A percentile compares a stretch with the other conserved stretches of the same genome.
Evolutionary conservation across 2,797 vertebrate species (phyloP).

Genomic region (Synanceia verrucosa): DNA sequence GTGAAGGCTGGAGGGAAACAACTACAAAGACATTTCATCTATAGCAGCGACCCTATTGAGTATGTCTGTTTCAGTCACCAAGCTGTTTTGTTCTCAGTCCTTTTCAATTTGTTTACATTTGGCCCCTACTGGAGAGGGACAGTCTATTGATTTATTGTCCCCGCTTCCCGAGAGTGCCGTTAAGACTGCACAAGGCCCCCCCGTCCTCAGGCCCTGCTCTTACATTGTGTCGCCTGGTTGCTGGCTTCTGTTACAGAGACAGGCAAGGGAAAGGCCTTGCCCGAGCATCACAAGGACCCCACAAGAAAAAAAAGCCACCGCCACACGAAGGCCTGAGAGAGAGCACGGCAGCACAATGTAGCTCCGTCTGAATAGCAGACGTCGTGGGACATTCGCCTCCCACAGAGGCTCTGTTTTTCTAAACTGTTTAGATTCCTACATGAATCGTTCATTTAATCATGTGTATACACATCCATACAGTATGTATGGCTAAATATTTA

Average conservation of each 20-base stretch:
- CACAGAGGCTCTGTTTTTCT: constrained; percentile 27
- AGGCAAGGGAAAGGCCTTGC: constrained; percentile 55
- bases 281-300: constrained; percentile 58
- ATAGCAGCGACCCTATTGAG: constrained; percentile 70
- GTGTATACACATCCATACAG: background rate
- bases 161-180: constrained; percentile 73
- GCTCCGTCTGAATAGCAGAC: constrained; percentile 56
- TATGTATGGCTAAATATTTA: background rate
- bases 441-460: constrained; percentile 5
- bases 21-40: constrained; percentile 68
- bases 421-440: background rate
- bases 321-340: constrained; percentile 52
- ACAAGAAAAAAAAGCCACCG: constrained; percentile 44
- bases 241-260: constrained; percentile 65
- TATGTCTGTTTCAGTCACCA: constrained; percentile 77
- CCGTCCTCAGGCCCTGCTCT: constrained; percentile 59
- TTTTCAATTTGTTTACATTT: constrained; percentile 85
- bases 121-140: constrained; percentile 79
- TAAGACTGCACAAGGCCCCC: constrained; percentile 59
- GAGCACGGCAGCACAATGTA: constrained; percentile 49
- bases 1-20: constrained; percentile 54
- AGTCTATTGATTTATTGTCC: constrained; percentile 83
- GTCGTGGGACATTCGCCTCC: constrained; percentile 57
- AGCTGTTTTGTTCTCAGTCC: constrained; percentile 78
- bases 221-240: constrained; percentile 61